Evolutionary conservation across 2,113 vertebrate genomes (phyloP).

Genomic region (Alces alces): DNA sequence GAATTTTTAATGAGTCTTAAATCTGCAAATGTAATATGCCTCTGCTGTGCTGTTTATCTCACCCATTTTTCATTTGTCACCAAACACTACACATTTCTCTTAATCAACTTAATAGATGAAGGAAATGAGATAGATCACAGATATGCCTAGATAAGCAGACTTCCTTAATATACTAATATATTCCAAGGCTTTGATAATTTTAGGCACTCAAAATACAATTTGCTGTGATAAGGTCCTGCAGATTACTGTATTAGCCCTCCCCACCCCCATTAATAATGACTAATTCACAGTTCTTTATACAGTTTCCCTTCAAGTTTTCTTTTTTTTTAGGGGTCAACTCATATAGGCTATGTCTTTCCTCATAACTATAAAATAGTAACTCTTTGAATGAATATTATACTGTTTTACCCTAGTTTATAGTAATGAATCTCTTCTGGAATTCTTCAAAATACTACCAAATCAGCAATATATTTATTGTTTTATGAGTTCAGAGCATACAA

Average conservation of each 20-base stretch:
- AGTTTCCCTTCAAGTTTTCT: background rate
- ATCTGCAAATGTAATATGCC: background rate
- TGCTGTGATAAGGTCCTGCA: background rate
- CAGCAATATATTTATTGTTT: background rate
- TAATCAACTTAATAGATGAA: background rate
- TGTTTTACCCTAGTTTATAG: background rate
- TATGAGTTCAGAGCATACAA: background rate
- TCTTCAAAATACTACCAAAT: background rate
- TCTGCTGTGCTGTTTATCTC: background rate
- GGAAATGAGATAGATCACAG: conserved; percentile 13
- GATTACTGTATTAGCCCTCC: background rate
- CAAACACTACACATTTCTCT: background rate
- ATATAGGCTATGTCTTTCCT: background rate
- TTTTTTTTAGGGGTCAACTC: background rate
- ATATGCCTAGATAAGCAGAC: background rate
- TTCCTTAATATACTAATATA: background rate
- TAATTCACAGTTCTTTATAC: background rate
- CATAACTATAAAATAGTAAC: background rate
- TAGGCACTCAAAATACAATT: background rate
- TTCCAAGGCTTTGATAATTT: background rate
- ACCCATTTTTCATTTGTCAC: background rate
- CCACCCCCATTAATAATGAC: background rate
- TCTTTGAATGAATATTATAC: background rate
- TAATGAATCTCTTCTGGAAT: background rate
- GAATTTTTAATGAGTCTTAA: background rate